Evolutionary conservation across 2,113 vertebrate genomes (phyloP), one percentile per base, ranked within the genome.

Genomic region (Cololabis saira): DNA sequence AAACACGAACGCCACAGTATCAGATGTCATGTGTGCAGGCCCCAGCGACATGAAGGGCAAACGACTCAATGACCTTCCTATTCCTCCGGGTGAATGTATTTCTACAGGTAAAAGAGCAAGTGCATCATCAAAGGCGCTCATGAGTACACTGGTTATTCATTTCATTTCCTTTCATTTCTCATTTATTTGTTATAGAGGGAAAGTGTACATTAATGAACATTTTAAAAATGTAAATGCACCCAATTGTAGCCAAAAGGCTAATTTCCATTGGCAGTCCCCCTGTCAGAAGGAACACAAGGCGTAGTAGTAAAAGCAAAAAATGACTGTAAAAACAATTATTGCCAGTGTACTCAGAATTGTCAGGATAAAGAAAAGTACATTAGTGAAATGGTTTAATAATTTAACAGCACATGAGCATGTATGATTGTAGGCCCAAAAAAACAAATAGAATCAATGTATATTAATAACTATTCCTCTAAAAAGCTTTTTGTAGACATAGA

Each of bases 1-100:
- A 92, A 97, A 94, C 94, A 98, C 97, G 52, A 99, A 99, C 74
- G 96, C 96, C 78, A 97, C 97, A 1, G 95, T 98, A 66, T 96
- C 95, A 30, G 96, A 98, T 76, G 94, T 98, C 80, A 91, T 94
- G 69, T 99, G 97, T 48, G 86, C 93, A 17, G 95, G 95, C 14
- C 97, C 96, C 17, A 90, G 85, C 48, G 93, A 96, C 71, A 96
- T 96, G 90, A 96, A 96, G 92, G 96, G 95, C 82, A 95, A 96
- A 90, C 95, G 94, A 75, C 94, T 99, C 76, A 98, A 96, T 63
- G 95, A 99, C 50, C 92, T 98, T 73, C 90, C 93, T 61, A 94
- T 95, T 83, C 94, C 94, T 83, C 94, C 95, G 61, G 94, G 94
- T 43, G 93, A 95, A 82, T 99, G 98, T 62, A 96, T 94, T 72